These are phyloP conservation scores for Aphelinus atriplicis DNA, from an alignment of 1,140 invertebrate genomes.

Conservation along the genomic window DNA sequence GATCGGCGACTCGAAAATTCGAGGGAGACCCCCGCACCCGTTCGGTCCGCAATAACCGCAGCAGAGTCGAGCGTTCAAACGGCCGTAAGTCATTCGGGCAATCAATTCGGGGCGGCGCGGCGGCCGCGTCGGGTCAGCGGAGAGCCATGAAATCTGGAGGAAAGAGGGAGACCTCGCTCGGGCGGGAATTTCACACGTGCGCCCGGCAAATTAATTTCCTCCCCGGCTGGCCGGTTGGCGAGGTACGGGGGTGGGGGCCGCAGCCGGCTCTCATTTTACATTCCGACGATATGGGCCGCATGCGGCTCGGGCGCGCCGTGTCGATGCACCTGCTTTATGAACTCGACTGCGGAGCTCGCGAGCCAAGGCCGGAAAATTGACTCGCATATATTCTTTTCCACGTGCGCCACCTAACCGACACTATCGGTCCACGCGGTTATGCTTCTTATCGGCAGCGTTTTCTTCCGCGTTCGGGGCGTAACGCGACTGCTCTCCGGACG, in stretches of 20 bases:
- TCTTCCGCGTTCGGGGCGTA: no score
- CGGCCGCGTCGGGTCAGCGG: neutral
- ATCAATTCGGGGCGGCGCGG: neutral
- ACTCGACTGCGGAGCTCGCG: neutral
- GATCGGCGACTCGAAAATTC: no score
- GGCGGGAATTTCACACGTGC: conserved; percentile 40
- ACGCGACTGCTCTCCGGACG: no score
- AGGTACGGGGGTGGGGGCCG: neutral
- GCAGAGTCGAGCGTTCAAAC: no score
- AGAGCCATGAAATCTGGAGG: neutral
- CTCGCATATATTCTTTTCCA: conserved; percentile 9
- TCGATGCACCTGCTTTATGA: conserved; percentile 35
- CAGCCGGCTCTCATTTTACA: conserved; percentile 50
- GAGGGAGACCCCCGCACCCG: no score
- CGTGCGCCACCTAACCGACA: neutral
- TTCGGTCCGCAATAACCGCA: no score
- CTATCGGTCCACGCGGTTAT: no score
- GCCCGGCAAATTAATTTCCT: conserved; percentile 55
- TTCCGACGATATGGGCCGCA: conserved; percentile 42
- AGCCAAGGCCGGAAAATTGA: conserved; percentile 5
- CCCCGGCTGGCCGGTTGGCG: neutral
- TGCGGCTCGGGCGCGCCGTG: conserved; percentile 14
- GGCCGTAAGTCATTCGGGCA: neutral
- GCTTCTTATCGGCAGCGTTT: no score
- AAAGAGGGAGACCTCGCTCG: conserved; percentile 26